Base-by-base conservation (phyloP, 1,140 invertebrate genomes). In the Chrysoperla carnea region DNA sequence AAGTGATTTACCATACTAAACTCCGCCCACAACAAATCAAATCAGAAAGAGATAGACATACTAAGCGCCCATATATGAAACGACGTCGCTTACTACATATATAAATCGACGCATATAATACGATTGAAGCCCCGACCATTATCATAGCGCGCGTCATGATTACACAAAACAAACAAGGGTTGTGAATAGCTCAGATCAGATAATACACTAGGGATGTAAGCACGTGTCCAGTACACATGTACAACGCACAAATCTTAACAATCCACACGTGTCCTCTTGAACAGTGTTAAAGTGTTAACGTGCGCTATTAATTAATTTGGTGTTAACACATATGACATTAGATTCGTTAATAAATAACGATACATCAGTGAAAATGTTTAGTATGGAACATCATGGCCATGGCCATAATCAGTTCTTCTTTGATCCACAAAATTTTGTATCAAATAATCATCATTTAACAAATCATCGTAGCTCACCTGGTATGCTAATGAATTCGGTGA, bases 341-440 rank as follows among this genome's bases (percentile, higher is more conserved):
- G n/a, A 33, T 33, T 11, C n/a, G n/a, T 33, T 12, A 6, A 33
- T 33, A 33, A 33, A 11, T 33, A 11, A 33, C 31, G 59, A 47
- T 29, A 33, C n/a, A 33, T 12, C 8, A 33, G 8, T 36, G 12
- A 57, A 56, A 37, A 67, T 68, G 64, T 68, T 68, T 52, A 64
- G 61, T 5, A 67, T 69, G 62, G 67, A 69, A n/a, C 65, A 68
- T 53, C 17, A 51, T 69, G 35, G 67, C 69, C 42, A 43, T 66
- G 17, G 65, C 68, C 29, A 62, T 61, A 42, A 64, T 69, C 67
- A 69, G 52, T 69, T 68, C 41, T 64, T 69, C 42, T 69, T 69
- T 52, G 67, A 70, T 41, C 54, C 66, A 1, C 62, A 63, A 46
- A 58, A 56, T 39, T 69, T 69, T 41, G 60, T 60, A 0, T 29